Percentiles rank a stretch among this genome's conserved stretches.
phyloP scores from a whole-genome alignment of 2,797 vertebrate species.

The Lepidocolaptes lacrymiger region DNA sequence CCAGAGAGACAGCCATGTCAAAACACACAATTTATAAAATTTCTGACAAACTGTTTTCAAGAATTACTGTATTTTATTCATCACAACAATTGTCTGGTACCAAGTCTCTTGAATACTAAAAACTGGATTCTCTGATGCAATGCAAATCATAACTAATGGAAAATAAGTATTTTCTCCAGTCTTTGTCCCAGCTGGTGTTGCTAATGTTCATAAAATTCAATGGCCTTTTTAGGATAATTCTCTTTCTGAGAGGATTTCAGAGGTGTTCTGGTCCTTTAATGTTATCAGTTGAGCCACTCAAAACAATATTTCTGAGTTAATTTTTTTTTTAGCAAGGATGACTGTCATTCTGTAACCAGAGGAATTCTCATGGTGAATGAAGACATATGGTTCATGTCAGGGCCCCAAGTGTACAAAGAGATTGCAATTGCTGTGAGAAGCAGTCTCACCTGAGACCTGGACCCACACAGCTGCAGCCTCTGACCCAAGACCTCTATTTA shows the following conservation, averaged over 20 bases:
- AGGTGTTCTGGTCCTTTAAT: background rate
- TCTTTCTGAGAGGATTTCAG: background rate
- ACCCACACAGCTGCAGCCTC: background rate
- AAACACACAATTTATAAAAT: background rate
- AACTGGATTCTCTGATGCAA: background rate
- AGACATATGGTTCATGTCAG: background rate
- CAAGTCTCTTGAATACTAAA: background rate
- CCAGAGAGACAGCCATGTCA: background rate
- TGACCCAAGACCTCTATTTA: background rate
- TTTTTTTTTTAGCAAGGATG: background rate
- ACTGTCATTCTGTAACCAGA: background rate
- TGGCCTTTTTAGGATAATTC: background rate
- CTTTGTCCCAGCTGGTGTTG: background rate
- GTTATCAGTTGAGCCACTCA: background rate
- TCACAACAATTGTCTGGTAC: background rate
- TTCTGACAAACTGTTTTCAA: slow-evolving; percentile 12
- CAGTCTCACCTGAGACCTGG: background rate
- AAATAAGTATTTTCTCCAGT: background rate
- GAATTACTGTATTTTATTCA: slow-evolving; percentile 6
- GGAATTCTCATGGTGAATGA: background rate
- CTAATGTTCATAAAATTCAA: background rate
- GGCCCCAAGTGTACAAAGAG: rapidly evolving
- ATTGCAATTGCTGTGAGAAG: background rate
- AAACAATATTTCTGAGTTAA: background rate
- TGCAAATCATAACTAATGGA: background rate